A percentile compares a stretch with the other conserved stretches of the same genome.
phyloP scores from a whole-genome alignment of 2,888 invertebrate species.

The Zygaena filipendulae region DNA sequence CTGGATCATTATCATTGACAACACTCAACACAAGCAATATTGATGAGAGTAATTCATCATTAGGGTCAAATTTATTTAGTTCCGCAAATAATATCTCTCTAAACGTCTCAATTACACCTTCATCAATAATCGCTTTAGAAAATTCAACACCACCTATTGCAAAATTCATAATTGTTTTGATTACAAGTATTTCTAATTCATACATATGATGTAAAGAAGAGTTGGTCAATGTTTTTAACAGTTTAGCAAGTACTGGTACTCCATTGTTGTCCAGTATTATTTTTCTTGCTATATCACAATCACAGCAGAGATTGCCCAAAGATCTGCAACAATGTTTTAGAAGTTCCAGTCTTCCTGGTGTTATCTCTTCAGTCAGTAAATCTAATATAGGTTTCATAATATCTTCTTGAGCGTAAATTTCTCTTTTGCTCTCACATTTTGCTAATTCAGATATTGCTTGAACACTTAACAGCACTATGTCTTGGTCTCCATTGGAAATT shows the following conservation, averaged over 20 bases:
- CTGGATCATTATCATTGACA: slow-evolving; percentile 71
- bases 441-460: slow-evolving; percentile 85
- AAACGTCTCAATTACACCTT: slow-evolving; percentile 61
- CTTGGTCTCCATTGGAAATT: slow-evolving; percentile 48
- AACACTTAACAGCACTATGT: slow-evolving; percentile 67
- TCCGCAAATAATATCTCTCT: slow-evolving; percentile 60
- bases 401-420: slow-evolving; percentile 72
- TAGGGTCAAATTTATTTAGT: slow-evolving; percentile 54
- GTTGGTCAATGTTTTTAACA: slow-evolving; percentile 38
- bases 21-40: slow-evolving; percentile 70
- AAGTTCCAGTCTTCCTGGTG: slow-evolving; percentile 55
- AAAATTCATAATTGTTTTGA: slow-evolving; percentile 84
- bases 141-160: slow-evolving; percentile 77
- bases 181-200: slow-evolving; percentile 72
- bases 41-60: slow-evolving; percentile 67
- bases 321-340: slow-evolving; percentile 83
- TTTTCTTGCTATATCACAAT: slow-evolving; percentile 78
- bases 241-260: slow-evolving; percentile 45
- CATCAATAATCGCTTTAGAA: slow-evolving; percentile 69
- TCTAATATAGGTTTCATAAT: slow-evolving; percentile 69
- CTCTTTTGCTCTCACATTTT: slow-evolving; percentile 80
- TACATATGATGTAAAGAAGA: slow-evolving; percentile 33
- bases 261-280: slow-evolving; percentile 59
- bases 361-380: slow-evolving; percentile 47
- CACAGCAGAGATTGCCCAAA: slow-evolving; percentile 89